Evolutionary conservation across 2,888 invertebrate species (phyloP).

Genomic region (Trissolcus brochymenae): DNA sequence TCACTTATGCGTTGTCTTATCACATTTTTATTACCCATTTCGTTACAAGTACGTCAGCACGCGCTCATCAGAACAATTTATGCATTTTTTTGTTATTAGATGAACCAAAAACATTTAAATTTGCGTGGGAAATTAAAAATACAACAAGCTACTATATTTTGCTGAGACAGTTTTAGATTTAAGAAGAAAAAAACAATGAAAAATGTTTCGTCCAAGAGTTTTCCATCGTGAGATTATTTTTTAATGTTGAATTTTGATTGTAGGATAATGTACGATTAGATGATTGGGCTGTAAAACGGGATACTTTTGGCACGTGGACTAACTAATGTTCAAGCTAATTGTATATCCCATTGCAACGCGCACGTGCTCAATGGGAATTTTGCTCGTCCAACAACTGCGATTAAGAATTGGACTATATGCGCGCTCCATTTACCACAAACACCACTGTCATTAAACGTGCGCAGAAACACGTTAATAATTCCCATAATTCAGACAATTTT

Average conservation of each 20-base stretch:
- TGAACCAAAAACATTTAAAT: too few relatives aligned
- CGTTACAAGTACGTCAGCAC: slow-evolving; percentile 27
- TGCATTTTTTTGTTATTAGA: too few relatives aligned
- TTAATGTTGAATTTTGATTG: too few relatives aligned
- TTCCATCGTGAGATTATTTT: too few relatives aligned
- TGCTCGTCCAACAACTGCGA: slow-evolving; percentile 28
- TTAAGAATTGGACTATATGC: slow-evolving; percentile 23
- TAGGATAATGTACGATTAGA: slow-evolving; percentile 32
- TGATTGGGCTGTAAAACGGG: slow-evolving; percentile 43
- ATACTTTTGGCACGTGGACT: slow-evolving; percentile 58
- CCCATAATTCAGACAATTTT: neutral
- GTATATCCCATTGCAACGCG: slow-evolving; percentile 57
- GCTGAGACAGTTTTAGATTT: too few relatives aligned
- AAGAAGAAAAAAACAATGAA: too few relatives aligned
- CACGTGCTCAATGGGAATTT: slow-evolving; percentile 59
- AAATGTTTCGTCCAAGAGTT: too few relatives aligned
- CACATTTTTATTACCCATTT: slow-evolving; percentile 50
- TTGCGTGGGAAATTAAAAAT: too few relatives aligned
- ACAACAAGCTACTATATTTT: too few relatives aligned
- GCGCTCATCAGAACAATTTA: slow-evolving; percentile 3
- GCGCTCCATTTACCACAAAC: slow-evolving; percentile 50
- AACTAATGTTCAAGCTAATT: slow-evolving; percentile 54
- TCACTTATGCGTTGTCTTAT: slow-evolving; percentile 54
- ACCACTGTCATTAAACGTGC: slow-evolving; percentile 32
- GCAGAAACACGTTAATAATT: slow-evolving; percentile 8